phyloP scores from a whole-genome alignment of 1,140 invertebrate genomes.

The Drosophila ananassae region DNA sequence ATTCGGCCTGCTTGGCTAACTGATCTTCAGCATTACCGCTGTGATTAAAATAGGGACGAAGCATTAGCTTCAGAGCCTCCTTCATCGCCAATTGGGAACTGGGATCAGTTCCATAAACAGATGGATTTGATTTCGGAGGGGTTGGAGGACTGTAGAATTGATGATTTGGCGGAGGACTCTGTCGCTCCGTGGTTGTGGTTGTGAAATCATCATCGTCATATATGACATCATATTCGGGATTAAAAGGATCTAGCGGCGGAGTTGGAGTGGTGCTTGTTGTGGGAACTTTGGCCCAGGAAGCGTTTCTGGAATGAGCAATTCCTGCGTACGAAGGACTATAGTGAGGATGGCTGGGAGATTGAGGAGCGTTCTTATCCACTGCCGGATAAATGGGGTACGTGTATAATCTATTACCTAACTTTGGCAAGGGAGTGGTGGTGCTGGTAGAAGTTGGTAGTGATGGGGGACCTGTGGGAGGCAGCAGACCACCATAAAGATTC shows the following conservation, averaged over 20 bases:
- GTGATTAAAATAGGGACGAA: constrained; percentile 78
- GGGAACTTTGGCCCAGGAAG: constrained; percentile 59
- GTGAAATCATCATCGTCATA: constrained; percentile 44
- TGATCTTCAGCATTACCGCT: constrained; percentile 62
- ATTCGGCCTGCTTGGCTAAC: constrained; percentile 46
- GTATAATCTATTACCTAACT: constrained; percentile 35
- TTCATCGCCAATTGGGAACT: constrained; percentile 45
- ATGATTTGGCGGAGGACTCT: constrained; percentile 58
- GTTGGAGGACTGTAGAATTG: constrained; percentile 57
- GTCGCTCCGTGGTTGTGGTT: constrained; percentile 24
- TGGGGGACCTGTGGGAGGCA: constrained; percentile 28
- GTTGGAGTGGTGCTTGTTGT: constrained; percentile 15
- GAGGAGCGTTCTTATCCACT: constrained; percentile 25
- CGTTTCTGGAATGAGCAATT: constrained; percentile 70
- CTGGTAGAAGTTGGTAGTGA: not conserved
- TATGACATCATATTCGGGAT: constrained; percentile 14
- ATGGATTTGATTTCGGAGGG: not conserved
- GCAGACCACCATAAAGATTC: constrained; percentile 57
- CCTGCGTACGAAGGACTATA: constrained; percentile 75
- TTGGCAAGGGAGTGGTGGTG: constrained; percentile 11
- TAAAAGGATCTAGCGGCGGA: constrained; percentile 27
- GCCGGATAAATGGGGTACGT: constrained; percentile 60
- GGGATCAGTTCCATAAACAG: not conserved
- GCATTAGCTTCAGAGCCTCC: constrained; percentile 69
- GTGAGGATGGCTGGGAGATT: constrained; percentile 52